Evolutionary conservation across 2,888 invertebrate species (phyloP).

Genomic region (Nomada fucata): DNA sequence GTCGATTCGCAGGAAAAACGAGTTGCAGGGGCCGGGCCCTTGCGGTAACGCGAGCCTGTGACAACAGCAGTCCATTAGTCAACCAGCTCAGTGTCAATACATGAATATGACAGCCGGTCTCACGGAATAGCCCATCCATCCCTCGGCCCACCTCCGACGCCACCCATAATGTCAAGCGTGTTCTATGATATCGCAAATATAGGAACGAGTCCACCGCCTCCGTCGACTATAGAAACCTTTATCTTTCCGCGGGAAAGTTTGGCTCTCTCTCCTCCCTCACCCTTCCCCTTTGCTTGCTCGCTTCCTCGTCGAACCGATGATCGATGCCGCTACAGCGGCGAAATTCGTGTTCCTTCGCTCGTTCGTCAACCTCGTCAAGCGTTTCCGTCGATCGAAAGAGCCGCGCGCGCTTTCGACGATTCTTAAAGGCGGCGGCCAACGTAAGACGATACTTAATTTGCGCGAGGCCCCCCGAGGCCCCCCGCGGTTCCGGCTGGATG

Average conservation of each 20-base stretch:
- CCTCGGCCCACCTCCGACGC: constrained; percentile 42
- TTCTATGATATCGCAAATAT: constrained; percentile 74
- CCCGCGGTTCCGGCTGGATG: constrained; percentile 71
- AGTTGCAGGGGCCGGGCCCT: constrained; percentile 76
- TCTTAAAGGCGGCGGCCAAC: constrained; percentile 49
- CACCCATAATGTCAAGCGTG: constrained; percentile 65
- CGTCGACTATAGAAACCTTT: constrained; percentile 58
- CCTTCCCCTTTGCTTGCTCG: neutral
- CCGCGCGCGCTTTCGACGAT: constrained; percentile 37
- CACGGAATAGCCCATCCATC: constrained; percentile 71
- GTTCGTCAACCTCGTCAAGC: neutral
- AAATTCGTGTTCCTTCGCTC: constrained; percentile 4
- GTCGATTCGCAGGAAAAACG: constrained; percentile 75
- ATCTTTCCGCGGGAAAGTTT: constrained; percentile 56
- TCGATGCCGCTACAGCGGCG: constrained; percentile 19
- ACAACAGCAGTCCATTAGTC: constrained; percentile 84
- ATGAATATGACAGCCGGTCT: constrained; percentile 83
- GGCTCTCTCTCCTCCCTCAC: neutral
- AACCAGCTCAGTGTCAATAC: constrained; percentile 84
- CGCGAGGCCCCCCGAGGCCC: constrained; percentile 67
- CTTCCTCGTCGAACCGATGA: constrained; percentile 18
- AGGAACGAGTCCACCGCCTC: constrained; percentile 71
- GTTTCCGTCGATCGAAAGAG: neutral
- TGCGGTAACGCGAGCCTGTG: constrained; percentile 82
- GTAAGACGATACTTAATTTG: constrained; percentile 77